Evolutionary conservation across 2,888 invertebrate genomes (phyloP).

Genomic region (Spodoptera littoralis): DNA sequence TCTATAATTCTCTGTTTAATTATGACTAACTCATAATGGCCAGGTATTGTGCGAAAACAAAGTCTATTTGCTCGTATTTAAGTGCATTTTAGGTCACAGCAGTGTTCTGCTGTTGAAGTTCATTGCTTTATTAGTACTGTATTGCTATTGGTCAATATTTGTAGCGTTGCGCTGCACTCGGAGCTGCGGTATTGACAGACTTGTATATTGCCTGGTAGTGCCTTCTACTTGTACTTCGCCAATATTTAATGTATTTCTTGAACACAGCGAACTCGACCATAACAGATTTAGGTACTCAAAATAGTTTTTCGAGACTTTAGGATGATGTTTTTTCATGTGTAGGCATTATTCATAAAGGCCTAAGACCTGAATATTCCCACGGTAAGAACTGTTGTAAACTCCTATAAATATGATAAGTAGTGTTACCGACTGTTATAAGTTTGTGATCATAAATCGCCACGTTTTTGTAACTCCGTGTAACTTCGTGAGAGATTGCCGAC

Average conservation of each 20-base stretch:
- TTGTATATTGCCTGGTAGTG: not conserved
- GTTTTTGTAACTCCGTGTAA: slow-evolving; percentile 36
- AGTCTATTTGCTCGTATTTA: not conserved
- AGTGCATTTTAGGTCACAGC: slow-evolving; percentile 4
- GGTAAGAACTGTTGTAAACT: not conserved
- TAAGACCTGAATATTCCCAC: not conserved
- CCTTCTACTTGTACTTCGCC: not conserved
- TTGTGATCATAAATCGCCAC: slow-evolving; percentile 40
- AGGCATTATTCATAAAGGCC: too few species aligned
- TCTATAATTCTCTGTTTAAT: too few species aligned
- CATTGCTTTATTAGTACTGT: slow-evolving; percentile 20
- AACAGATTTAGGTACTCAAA: too few species aligned
- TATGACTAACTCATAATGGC: too few species aligned
- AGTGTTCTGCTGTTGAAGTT: not conserved
- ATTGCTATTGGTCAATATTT: slow-evolving; percentile 15
- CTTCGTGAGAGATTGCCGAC: slow-evolving; percentile 43
- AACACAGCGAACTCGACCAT: too few species aligned
- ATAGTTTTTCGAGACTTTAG: too few species aligned
- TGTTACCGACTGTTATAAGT: slow-evolving; percentile 27
- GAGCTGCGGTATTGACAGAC: slow-evolving; percentile 15
- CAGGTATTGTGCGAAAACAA: too few species aligned
- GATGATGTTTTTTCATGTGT: too few species aligned
- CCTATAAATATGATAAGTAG: slow-evolving; percentile 40
- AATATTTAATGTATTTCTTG: too few species aligned
- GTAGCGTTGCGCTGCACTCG: slow-evolving; percentile 7